Base-by-base conservation (phyloP, 2,888 invertebrate genomes). In the Ophion obscuratus region DNA sequence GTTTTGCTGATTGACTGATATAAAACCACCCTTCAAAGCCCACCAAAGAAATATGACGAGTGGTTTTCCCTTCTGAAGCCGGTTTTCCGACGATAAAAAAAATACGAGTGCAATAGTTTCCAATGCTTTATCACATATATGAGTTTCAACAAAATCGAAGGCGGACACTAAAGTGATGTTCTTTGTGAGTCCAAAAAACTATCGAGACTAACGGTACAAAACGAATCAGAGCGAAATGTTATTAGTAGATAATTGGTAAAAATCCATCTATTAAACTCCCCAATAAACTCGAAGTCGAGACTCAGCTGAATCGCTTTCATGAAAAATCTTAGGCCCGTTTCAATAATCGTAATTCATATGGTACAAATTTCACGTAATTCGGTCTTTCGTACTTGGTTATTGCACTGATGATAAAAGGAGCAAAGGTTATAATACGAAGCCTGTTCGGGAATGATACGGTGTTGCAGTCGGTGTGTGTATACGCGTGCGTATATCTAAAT, bases 401-500 rank as follows among this genome's bases (percentile, higher is more conserved):
- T 47, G 44, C 27, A n/a, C 5, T 24, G 53, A 70, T 9, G 36
- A 20, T 53, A 67, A 14, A 20, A 66, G 73, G 44, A 68, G 57
- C 1, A 27, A 64, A n/a, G n/a, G 6, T 4, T 5, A 7, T 14
- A 59, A 36, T 9, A 59, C 61, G 9, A 3, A 20, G 62, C 4
- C 40, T 61, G 70, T 40, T 57, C 24, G 27, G 62, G 31, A 77
- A 57, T 36, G 14, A 14, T 77, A 70, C 27, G 77, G 27, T 76
- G 70, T 67, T 47, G 77, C 31, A 79, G 76, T 20, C 31, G 36
- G 40, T 11, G 27, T 44, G 68, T n/a, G 62, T 66, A 6, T 31
- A 47, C 57, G 59, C n/a, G 31, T 31, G 76, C 20, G 57, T 68
- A 70, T 86, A 70, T 74, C 27, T 70, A 79, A 83, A 67, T 81